phyloP scores from a whole-genome alignment of 2,888 invertebrate genomes.

The Cheilosia soror region DNA sequence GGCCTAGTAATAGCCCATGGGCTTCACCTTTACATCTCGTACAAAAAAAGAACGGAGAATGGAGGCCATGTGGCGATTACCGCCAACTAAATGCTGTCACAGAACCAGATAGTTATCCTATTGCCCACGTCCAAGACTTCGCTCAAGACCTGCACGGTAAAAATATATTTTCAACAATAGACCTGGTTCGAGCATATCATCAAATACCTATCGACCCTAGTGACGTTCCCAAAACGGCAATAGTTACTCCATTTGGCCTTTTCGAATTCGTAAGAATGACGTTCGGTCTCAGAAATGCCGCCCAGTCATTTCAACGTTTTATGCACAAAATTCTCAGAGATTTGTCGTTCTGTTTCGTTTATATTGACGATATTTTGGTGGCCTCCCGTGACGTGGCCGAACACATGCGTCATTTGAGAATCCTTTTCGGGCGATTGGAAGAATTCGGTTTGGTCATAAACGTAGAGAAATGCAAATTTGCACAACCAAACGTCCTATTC shows the following conservation, averaged over 20 bases:
- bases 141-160: conserved; percentile 44
- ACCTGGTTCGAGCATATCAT: conserved; percentile 55
- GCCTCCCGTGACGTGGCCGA: conserved; percentile 60
- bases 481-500: conserved; percentile 14
- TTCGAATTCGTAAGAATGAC: conserved; percentile 79
- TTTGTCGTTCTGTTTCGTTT: conserved; percentile 74
- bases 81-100: neutral
- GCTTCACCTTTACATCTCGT: conserved; percentile 27
- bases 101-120: conserved; percentile 79
- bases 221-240: conserved; percentile 60
- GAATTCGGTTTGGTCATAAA: conserved; percentile 75
- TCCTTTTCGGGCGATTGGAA: conserved; percentile 69
- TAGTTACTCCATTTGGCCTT: conserved; percentile 79
- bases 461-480: neutral
- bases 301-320: conserved; percentile 79
- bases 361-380: conserved; percentile 77
- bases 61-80: conserved; percentile 5
- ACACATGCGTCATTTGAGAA: conserved; percentile 70
- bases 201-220: conserved; percentile 45
- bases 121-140: conserved; percentile 75
- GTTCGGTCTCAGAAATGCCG: conserved; percentile 79
- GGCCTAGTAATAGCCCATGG: conserved; percentile 8
- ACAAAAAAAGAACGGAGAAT: neutral
- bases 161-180: conserved; percentile 57
- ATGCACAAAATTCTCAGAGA: conserved; percentile 77